These are phyloP conservation scores for Sarcophaga bullata DNA, from an alignment of 1,140 invertebrate species.

Conservation along the genomic window DNA sequence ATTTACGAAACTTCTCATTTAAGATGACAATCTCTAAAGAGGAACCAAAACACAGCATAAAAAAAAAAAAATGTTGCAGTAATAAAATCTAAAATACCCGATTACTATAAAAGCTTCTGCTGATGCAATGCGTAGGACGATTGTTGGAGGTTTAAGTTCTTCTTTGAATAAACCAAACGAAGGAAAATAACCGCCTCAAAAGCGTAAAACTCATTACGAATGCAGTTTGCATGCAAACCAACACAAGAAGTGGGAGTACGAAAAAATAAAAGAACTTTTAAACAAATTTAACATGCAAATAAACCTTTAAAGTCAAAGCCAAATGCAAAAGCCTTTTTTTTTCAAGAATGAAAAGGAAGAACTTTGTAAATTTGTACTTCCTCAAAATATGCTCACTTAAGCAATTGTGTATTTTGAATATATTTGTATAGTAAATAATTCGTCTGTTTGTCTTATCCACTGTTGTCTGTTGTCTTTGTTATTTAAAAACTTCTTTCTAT, in stretches of 20 bases:
- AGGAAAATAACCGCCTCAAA: constrained; percentile 19
- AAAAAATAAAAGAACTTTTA: not conserved
- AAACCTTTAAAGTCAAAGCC: not conserved
- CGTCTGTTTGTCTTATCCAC: not conserved
- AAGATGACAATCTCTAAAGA: constrained; percentile 25
- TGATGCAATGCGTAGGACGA: constrained; percentile 28
- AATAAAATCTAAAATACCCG: not conserved
- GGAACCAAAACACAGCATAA: not conserved
- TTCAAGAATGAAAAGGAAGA: not conserved
- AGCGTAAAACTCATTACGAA: constrained; percentile 35
- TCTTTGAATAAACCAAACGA: not conserved
- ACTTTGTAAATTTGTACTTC: not conserved
- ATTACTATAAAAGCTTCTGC: constrained; percentile 38
- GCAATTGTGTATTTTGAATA: not conserved
- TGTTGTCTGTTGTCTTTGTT: too few species aligned
- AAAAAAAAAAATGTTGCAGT: not conserved
- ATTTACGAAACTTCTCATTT: not conserved
- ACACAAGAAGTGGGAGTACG: constrained; percentile 15
- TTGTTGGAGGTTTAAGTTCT: constrained; percentile 21
- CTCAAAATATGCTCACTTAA: not conserved
- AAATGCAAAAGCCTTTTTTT: not conserved
- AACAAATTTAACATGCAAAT: constrained; percentile 28
- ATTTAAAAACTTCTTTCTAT: not conserved
- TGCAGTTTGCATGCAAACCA: constrained; percentile 38
- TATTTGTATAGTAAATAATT: not conserved